phyloP scores from a whole-genome alignment of 2,888 invertebrate species.

The Amphimallon solstitiale region DNA sequence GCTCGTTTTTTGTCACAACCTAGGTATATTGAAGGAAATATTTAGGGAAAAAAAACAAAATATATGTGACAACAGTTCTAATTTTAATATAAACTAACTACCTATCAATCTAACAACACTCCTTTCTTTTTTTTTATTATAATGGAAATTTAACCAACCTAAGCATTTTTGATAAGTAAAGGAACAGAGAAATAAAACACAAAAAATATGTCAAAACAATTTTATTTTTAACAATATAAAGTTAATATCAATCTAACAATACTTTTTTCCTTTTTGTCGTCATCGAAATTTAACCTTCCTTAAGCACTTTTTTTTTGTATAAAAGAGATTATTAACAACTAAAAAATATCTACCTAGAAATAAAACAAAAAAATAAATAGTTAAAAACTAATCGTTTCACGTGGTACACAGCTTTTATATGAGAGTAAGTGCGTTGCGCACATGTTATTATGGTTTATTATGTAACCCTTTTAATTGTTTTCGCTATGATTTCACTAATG shows the following conservation, averaged over 20 bases:
- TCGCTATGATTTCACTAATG: too few relatives aligned
- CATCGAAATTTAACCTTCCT: too few relatives aligned
- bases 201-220: constrained; percentile 15
- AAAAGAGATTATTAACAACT: constrained; percentile 25
- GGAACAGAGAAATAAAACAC: background rate
- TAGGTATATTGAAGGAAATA: too few relatives aligned
- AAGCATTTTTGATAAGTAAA: background rate
- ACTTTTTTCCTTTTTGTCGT: constrained; percentile 19
- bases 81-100: too few relatives aligned
- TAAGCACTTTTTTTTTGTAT: constrained; percentile 9
- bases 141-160: too few relatives aligned
- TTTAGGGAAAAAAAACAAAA: too few relatives aligned
- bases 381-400: constrained; percentile 20
- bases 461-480: too few relatives aligned
- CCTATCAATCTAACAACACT: too few relatives aligned
- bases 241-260: constrained; percentile 20
- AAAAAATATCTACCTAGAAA: constrained; percentile 11
- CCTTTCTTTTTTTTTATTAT: too few relatives aligned
- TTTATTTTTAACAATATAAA: constrained; percentile 31
- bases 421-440: background rate
- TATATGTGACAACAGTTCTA: too few relatives aligned
- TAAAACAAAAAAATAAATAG: constrained; percentile 31
- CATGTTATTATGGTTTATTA: constrained; percentile 3
- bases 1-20: too few relatives aligned
- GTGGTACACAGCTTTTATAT: background rate